These are phyloP conservation scores for Bubo bubo DNA, from an alignment of 2,113 vertebrate genomes.

Conservation along the genomic window DNA sequence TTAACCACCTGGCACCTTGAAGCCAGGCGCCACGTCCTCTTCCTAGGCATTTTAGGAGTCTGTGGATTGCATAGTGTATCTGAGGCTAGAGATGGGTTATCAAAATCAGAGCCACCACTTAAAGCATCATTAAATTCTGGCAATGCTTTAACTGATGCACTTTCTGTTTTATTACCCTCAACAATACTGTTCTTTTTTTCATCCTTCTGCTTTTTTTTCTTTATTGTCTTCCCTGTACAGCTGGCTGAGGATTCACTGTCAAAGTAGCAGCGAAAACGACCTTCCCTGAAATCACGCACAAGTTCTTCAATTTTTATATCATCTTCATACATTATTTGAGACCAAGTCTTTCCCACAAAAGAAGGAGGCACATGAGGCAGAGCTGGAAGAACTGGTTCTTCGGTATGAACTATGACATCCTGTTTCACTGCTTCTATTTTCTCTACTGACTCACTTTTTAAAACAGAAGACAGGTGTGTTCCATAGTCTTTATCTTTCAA, in stretches of 20 bases:
- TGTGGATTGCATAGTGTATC: conserved; percentile 43
- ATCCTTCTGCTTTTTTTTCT: conserved; percentile 43
- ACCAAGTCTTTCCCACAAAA: conserved; percentile 87
- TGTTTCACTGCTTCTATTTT: background rate
- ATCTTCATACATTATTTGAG: conserved; percentile 87
- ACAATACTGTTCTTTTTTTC: background rate
- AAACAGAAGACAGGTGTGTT: conserved; percentile 69
- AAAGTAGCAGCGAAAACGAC: conserved; percentile 84
- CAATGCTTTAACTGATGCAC: conserved; percentile 29
- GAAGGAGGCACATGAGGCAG: conserved; percentile 85
- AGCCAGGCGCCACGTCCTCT: conserved; percentile 76
- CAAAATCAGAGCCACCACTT: conserved; percentile 43
- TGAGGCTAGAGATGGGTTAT: conserved; percentile 41
- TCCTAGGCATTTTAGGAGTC: conserved; percentile 49
- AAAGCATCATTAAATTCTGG: conserved; percentile 63
- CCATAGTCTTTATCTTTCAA: conserved; percentile 82
- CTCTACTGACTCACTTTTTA: conserved; percentile 52
- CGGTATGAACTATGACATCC: background rate
- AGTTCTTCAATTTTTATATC: conserved; percentile 84
- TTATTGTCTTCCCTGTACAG: conserved; percentile 59
- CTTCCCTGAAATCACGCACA: conserved; percentile 84
- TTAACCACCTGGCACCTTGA: conserved; percentile 89
- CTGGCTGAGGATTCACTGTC: conserved; percentile 80
- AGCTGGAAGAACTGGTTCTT: conserved; percentile 80
- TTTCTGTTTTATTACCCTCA: background rate